phyloP scores from a whole-genome alignment of 2,888 invertebrate genomes.

The Rotaria sp. region DNA sequence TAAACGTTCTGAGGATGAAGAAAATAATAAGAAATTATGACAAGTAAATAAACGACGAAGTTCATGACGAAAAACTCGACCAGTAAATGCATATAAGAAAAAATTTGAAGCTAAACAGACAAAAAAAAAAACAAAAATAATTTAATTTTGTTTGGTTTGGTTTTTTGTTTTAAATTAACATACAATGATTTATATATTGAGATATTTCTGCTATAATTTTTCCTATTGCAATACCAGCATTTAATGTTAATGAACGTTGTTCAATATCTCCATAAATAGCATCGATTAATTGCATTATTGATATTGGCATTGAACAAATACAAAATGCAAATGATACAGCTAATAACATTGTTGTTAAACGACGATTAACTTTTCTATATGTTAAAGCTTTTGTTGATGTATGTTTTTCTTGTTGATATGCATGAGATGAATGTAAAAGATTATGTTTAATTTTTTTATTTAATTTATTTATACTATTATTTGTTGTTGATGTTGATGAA shows the following conservation, averaged over 20 bases:
- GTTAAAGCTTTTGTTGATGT: not conserved
- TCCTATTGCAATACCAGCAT: slow-evolving; percentile 43
- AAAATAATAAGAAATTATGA: not conserved
- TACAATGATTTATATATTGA: slow-evolving; percentile 24
- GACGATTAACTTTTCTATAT: slow-evolving; percentile 31
- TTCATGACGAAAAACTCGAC: slow-evolving; percentile 46
- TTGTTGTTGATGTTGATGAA: not conserved
- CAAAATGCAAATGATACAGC: slow-evolving; percentile 46
- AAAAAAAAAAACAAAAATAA: slow-evolving; percentile 43
- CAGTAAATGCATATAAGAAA: slow-evolving; percentile 48
- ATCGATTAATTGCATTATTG: slow-evolving; percentile 45
- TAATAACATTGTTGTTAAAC: slow-evolving; percentile 46
- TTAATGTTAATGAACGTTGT: slow-evolving; percentile 39
- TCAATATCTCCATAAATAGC: not conserved
- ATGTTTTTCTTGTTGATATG: not conserved
- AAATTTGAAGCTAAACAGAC: slow-evolving; percentile 48
- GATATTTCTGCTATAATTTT: slow-evolving; percentile 41
- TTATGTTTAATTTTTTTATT: not conserved
- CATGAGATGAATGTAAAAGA: not conserved
- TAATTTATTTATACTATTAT: not conserved
- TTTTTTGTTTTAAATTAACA: not conserved
- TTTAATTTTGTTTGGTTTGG: not conserved
- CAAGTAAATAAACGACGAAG: slow-evolving; percentile 41
- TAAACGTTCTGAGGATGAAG: not conserved
- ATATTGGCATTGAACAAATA: slow-evolving; percentile 46